These are phyloP conservation scores for Phyllopteryx taeniolatus DNA, from an alignment of 2,113 vertebrate genomes.

Conservation along the genomic window DNA sequence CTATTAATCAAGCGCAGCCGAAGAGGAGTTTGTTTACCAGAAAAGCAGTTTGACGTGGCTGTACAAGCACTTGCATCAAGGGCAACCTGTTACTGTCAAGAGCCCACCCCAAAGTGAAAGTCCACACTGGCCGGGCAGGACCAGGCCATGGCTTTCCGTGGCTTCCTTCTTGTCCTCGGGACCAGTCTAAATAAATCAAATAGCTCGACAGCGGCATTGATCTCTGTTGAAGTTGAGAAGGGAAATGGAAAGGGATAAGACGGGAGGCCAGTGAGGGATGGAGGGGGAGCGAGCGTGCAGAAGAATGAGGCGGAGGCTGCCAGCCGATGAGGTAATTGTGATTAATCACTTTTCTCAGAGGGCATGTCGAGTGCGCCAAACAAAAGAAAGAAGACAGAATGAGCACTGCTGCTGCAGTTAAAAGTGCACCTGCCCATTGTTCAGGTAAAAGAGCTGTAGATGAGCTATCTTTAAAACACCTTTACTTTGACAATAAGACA, in stretches of 20 bases:
- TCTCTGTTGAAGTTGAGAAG: conserved; percentile 58
- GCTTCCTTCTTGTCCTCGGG: conserved; percentile 36
- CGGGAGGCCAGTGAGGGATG: conserved; percentile 35
- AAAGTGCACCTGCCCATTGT: conserved; percentile 68
- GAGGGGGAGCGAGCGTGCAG: conserved; percentile 28
- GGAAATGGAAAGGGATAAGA: conserved; percentile 30
- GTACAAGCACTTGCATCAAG: conserved; percentile 25
- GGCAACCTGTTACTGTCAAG: conserved; percentile 47
- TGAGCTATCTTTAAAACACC: conserved; percentile 7
- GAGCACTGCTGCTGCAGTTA: conserved; percentile 58
- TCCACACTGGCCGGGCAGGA: conserved; percentile 25
- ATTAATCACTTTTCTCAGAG: conserved; percentile 74
- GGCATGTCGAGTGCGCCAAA: conserved; percentile 67
- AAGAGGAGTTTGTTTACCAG: conserved; percentile 43
- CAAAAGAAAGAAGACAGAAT: conserved; percentile 60
- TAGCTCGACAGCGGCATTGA: conserved; percentile 65
- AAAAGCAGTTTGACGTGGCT: conserved; percentile 24
- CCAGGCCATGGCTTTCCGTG: conserved; percentile 43
- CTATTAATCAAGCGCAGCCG: conserved; percentile 47
- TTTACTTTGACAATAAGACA: conserved; percentile 13
- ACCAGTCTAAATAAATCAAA: conserved; percentile 64
- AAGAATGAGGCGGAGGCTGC: conserved; percentile 49
- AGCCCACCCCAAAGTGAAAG: conserved; percentile 36
- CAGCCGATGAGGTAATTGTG: conserved; percentile 67
- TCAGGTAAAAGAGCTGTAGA: conserved; percentile 51